Conservation (phyloP, 2,797 vertebrate species). For the Loris lydekkerianus region DNA sequence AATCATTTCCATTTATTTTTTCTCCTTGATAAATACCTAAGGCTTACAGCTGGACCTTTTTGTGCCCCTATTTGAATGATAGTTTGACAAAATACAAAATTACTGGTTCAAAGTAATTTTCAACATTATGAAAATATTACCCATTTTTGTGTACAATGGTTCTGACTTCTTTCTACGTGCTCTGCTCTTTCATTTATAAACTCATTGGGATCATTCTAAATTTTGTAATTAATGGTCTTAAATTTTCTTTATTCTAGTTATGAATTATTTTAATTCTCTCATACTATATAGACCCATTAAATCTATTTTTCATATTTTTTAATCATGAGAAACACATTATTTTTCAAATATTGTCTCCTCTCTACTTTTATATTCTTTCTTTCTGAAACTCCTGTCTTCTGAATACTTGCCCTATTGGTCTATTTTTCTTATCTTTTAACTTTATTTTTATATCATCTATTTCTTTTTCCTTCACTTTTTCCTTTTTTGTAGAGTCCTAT, state of each 20-base stretch:
- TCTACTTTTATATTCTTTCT: neutral
- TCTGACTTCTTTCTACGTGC: neutral
- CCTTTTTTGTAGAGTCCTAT: neutral
- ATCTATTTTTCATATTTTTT: neutral
- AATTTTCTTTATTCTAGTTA: neutral
- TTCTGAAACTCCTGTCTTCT: neutral
- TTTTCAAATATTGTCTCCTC: conserved; percentile 24
- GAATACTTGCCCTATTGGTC: neutral
- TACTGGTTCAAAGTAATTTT: neutral
- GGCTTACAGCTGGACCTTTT: neutral
- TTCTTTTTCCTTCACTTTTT: neutral
- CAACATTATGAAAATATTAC: conserved; percentile 47
- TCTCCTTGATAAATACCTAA: neutral
- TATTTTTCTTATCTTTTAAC: neutral
- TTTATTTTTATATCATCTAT: neutral
- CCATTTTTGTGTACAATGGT: neutral
- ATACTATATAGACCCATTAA: neutral
- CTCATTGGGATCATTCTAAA: neutral
- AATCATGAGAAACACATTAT: neutral
- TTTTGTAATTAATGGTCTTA: neutral
- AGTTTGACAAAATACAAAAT: neutral
- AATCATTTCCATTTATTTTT: neutral
- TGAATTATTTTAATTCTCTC: neutral
- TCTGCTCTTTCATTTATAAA: neutral
- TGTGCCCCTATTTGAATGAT: neutral